A percentile compares a stretch with the other conserved stretches of the same genome.
phyloP scores from a whole-genome alignment of 2,113 vertebrate genomes.

The Vicugna pacos region DNA sequence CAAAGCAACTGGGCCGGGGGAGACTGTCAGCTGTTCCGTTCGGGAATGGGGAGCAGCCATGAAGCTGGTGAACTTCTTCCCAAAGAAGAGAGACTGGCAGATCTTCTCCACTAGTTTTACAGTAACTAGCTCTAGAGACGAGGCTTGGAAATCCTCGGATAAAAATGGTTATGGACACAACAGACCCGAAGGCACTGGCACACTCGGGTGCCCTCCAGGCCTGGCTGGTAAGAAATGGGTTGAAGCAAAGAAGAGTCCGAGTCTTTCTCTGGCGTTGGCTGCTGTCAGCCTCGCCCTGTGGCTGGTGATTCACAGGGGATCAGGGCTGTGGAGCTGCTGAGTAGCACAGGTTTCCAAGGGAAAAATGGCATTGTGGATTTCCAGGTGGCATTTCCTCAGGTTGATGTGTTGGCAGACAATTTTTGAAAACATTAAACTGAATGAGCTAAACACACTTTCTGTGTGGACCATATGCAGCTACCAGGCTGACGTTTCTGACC shows the following conservation, averaged over 20 bases:
- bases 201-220: neutral
- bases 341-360: neutral
- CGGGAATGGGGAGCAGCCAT: neutral
- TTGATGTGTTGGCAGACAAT: neutral
- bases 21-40: neutral
- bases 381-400: neutral
- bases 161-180: neutral
- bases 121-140: neutral
- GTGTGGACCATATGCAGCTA: neutral
- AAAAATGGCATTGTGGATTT: neutral
- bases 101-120: neutral
- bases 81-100: neutral
- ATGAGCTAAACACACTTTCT: neutral
- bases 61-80: neutral
- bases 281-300: no score
- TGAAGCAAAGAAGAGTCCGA: neutral
- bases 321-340: neutral
- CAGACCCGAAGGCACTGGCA: fast-evolving
- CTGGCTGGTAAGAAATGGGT: neutral
- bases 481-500: neutral
- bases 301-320: neutral
- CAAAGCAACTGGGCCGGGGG: neutral
- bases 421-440: neutral
- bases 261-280: neutral
- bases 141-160: neutral